These are phyloP conservation scores for Apodemia duryi DNA, from an alignment of 2,888 invertebrate species.

Conservation along the genomic window DNA sequence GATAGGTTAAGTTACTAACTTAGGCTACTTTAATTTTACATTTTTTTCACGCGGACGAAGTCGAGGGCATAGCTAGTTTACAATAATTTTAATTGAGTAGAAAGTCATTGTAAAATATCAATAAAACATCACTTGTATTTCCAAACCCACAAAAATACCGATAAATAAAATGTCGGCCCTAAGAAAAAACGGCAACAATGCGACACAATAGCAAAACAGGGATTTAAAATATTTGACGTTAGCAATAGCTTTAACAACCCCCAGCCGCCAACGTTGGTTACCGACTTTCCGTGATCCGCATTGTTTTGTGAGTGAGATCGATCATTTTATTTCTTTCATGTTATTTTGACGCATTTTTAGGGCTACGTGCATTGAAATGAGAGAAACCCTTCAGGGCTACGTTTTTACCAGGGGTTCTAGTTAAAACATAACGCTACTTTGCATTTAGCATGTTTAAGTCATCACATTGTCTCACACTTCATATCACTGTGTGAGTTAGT, in stretches of 20 bases:
- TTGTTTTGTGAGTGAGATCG: neutral
- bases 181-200: neutral
- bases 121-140: neutral
- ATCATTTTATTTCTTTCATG: neutral
- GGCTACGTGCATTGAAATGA: neutral
- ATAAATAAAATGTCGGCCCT: neutral
- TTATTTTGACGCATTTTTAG: neutral
- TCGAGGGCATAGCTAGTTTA: too few relatives aligned
- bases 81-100: neutral
- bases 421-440: neutral
- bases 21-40: too few relatives aligned
- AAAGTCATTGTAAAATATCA: neutral
- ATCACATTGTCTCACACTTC: too few relatives aligned
- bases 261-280: neutral
- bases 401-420: neutral
- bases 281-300: neutral
- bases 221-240: slow-evolving; percentile 7
- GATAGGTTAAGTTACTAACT: too few relatives aligned
- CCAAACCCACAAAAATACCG: neutral
- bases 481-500: too few relatives aligned
- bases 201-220: neutral
- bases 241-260: neutral
- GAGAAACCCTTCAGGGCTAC: neutral
- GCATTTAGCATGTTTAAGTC: too few relatives aligned
- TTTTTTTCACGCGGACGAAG: too few relatives aligned